phyloP scores from a whole-genome alignment of 1,140 invertebrate genomes.

The Polypedilum pembai region DNA sequence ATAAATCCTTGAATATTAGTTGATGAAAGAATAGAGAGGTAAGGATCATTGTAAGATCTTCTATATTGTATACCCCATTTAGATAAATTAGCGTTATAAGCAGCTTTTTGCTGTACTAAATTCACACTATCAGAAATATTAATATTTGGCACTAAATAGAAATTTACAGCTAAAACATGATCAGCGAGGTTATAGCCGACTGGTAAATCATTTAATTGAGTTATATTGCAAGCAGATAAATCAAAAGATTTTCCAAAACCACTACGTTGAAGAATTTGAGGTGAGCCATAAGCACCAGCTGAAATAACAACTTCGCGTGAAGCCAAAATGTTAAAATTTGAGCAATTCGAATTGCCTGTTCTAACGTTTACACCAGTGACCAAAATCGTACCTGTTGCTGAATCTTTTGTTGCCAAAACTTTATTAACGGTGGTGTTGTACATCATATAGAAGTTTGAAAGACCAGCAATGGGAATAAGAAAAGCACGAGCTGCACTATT shows the following conservation, averaged over 20 bases:
- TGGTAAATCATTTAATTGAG: slow-evolving; percentile 44
- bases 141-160: not conserved
- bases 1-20: slow-evolving; percentile 36
- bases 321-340: not conserved
- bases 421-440: slow-evolving; percentile 51
- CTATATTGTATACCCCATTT: no score
- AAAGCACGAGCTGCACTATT: slow-evolving; percentile 52
- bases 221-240: slow-evolving; percentile 33
- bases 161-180: slow-evolving; percentile 35
- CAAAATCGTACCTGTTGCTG: not conserved
- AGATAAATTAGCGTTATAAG: no score
- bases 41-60: no score
- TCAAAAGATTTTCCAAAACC: slow-evolving; percentile 50
- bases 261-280: slow-evolving; percentile 61
- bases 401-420: slow-evolving; percentile 44
- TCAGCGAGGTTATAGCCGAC: slow-evolving; percentile 55
- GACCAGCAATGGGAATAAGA: slow-evolving; percentile 46
- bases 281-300: slow-evolving; percentile 44
- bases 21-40: no score
- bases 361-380: not conserved
- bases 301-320: slow-evolving; percentile 17
- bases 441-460: slow-evolving; percentile 59
- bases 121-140: no score
- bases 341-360: not conserved
- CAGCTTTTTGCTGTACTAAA: no score